Evolutionary conservation across 2,797 vertebrate genomes (phyloP).

Genomic region (Amblyraja radiata): DNA sequence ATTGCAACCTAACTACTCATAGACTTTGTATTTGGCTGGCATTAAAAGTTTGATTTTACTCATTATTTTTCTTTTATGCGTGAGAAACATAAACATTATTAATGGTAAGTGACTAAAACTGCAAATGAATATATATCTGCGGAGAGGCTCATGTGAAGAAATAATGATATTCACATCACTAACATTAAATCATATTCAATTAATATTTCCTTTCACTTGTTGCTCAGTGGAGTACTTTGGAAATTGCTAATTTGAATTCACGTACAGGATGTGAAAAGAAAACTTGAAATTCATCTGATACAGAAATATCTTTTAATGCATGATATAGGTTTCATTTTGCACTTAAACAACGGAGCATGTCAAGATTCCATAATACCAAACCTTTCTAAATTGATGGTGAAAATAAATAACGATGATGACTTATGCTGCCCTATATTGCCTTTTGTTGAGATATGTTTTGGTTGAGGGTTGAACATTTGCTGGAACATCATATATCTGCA

Average conservation of each 20-base stretch:
- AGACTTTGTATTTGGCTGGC: background rate
- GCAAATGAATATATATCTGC: background rate
- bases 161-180: background rate
- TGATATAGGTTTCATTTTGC: background rate
- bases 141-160: background rate
- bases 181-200: background rate
- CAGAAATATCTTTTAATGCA: background rate
- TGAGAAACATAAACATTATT: constrained; percentile 18
- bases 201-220: background rate
- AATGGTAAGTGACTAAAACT: background rate
- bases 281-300: background rate
- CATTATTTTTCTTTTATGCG: background rate
- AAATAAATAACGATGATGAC: background rate
- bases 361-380: background rate
- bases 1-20: background rate
- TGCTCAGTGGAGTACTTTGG: background rate
- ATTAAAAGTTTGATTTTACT: background rate
- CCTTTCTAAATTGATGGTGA: background rate
- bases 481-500: background rate
- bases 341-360: background rate
- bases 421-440: too few relatives aligned
- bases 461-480: background rate
- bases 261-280: background rate
- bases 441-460: background rate
- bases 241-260: background rate